A percentile compares a stretch with the other conserved stretches of the same genome.
Evolutionary conservation across 2,888 invertebrate genomes (phyloP).

Genomic region (Andrena hattorfiana): DNA sequence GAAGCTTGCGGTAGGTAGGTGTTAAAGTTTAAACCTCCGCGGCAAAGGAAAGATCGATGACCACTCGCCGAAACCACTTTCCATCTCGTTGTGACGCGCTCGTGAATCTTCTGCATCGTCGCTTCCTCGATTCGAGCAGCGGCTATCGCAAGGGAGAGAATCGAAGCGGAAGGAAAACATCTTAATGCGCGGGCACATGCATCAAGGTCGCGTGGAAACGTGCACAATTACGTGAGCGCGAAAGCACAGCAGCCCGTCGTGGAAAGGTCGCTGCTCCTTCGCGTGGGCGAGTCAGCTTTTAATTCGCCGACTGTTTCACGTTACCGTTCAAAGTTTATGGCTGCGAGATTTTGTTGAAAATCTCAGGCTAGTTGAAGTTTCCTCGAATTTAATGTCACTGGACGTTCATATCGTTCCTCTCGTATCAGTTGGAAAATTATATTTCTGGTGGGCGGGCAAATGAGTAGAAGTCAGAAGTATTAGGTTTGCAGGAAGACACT

Average conservation of each 20-base stretch:
- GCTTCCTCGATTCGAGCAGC: background rate
- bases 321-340: no score
- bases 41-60: background rate
- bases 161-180: background rate
- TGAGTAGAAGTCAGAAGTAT: no score
- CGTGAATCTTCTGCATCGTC: background rate
- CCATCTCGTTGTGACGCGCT: slow-evolving; percentile 6
- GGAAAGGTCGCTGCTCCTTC: slow-evolving; percentile 22
- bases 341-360: no score
- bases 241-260: slow-evolving; percentile 31
- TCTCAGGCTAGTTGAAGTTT: no score
- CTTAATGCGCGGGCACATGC: background rate
- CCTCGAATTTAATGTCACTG: no score
- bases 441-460: no score
- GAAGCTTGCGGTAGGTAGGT: background rate
- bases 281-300: background rate
- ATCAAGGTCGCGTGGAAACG: slow-evolving; percentile 28
- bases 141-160: background rate
- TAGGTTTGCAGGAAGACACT: no score
- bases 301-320: background rate
- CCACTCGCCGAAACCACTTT: slow-evolving; percentile 7
- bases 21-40: background rate
- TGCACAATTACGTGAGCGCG: slow-evolving; percentile 17
- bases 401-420: no score
- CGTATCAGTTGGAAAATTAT: no score